Evolutionary conservation across 2,113 vertebrate species (phyloP).

Genomic region (Indicator indicator): DNA sequence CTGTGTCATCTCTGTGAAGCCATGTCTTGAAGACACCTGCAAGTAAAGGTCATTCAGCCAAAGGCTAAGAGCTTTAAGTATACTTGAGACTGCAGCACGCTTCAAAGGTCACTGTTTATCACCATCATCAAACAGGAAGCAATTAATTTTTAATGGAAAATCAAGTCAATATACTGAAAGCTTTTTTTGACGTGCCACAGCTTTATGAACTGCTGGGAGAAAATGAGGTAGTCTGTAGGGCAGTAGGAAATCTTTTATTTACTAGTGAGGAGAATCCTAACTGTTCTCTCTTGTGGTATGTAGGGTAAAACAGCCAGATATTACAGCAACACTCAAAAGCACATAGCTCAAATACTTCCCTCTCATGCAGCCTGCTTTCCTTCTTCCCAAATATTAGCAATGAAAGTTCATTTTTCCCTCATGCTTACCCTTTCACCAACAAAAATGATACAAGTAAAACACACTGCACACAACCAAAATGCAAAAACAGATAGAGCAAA

Average conservation of each 20-base stretch:
- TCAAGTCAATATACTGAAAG: constrained; percentile 48
- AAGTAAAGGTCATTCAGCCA: background rate
- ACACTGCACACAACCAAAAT: background rate
- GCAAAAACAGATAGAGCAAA: background rate
- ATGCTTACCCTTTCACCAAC: background rate
- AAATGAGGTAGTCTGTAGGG: constrained; percentile 24
- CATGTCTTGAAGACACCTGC: background rate
- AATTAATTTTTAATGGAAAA: constrained; percentile 65
- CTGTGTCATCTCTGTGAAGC: background rate
- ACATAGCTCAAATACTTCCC: background rate
- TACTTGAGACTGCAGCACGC: background rate
- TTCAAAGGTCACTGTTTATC: constrained; percentile 51
- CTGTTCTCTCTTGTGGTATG: background rate
- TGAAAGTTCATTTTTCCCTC: background rate
- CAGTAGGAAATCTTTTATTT: constrained; percentile 22
- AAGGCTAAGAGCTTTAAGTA: constrained; percentile 6
- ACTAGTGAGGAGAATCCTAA: background rate
- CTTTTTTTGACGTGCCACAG: background rate
- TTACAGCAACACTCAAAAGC: background rate
- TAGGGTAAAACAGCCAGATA: background rate
- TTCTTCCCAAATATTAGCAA: constrained; percentile 2
- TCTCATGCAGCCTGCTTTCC: background rate
- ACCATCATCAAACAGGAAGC: constrained; percentile 48
- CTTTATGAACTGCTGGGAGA: constrained; percentile 60
- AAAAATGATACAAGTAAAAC: constrained; percentile 1